Evolutionary conservation across 2,888 invertebrate species (phyloP).

Genomic region (Drosophila stalkeri): DNA sequence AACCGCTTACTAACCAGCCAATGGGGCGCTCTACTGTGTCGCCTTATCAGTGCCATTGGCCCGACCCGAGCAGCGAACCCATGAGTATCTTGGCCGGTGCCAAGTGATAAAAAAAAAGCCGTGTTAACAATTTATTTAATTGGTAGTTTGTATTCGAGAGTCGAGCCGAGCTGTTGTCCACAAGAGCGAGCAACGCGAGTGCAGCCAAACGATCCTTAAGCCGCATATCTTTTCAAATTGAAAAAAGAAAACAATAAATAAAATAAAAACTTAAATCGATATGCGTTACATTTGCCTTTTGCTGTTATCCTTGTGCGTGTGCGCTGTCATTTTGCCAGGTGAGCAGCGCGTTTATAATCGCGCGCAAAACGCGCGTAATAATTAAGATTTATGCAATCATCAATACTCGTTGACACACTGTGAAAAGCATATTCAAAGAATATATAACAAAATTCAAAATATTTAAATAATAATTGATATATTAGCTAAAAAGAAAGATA

Average conservation of each 20-base stretch:
- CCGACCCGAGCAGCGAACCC: conserved; percentile 33
- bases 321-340: conserved; percentile 58
- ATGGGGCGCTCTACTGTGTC: conserved; percentile 27
- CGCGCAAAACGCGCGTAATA: conserved; percentile 17
- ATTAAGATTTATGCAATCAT: conserved; percentile 22
- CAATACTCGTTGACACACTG: conserved; percentile 13
- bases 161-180: conserved; percentile 62
- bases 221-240: conserved; percentile 17
- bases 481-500: conserved; percentile 13
- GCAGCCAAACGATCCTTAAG: conserved; percentile 6
- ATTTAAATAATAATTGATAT: conserved; percentile 12
- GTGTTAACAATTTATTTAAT: conserved; percentile 79
- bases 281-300: conserved; percentile 53
- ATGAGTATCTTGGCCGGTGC: conserved; percentile 26
- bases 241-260: neutral
- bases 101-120: conserved; percentile 68
- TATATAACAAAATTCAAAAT: neutral
- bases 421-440: conserved; percentile 11
- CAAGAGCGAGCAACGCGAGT: conserved; percentile 2
- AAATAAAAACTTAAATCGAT: neutral
- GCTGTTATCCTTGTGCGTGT: conserved; percentile 45
- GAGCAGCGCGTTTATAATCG: conserved; percentile 32
- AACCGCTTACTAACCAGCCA: conserved; percentile 29
- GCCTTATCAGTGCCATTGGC: conserved; percentile 61
- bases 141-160: conserved; percentile 77